A percentile compares a stretch with the other conserved stretches of the same genome.
Conservation (phyloP, 2,888 invertebrate genomes). For the Amphiduros pacificus region DNA sequence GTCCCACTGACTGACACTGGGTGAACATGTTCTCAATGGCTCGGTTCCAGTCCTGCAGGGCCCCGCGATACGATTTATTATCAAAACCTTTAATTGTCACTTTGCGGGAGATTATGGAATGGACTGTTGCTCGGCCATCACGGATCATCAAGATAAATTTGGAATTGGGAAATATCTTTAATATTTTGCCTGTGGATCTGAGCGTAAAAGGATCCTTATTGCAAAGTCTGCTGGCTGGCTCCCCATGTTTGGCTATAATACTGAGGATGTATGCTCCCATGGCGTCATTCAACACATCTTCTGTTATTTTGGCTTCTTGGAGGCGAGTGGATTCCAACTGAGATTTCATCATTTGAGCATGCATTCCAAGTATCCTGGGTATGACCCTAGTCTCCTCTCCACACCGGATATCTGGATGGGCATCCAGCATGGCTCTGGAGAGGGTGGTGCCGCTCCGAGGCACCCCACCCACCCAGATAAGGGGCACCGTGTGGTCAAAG, state of each 20-base stretch:
- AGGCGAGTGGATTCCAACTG: conserved; percentile 87
- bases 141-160: conserved; percentile 97
- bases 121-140: conserved; percentile 94
- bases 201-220: conserved; percentile 97
- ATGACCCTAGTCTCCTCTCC: conserved; percentile 93
- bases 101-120: conserved; percentile 94
- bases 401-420: conserved; percentile 92
- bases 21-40: conserved; percentile 90
- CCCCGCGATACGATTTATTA: conserved; percentile 79
- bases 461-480: conserved; percentile 95
- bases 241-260: conserved; percentile 87
- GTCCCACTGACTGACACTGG: conserved; percentile 68
- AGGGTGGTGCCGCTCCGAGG: conserved; percentile 92
- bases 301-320: conserved; percentile 88
- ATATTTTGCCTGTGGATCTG: conserved; percentile 93
- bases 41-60: conserved; percentile 92
- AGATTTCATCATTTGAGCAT: conserved; percentile 92
- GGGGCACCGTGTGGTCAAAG: conserved; percentile 58
- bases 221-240: conserved; percentile 88
- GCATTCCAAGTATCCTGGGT: conserved; percentile 82
- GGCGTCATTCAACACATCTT: conserved; percentile 85
- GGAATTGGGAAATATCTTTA: conserved; percentile 97
- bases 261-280: conserved; percentile 91
- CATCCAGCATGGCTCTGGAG: conserved; percentile 95
- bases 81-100: conserved; percentile 89